phyloP scores from a whole-genome alignment of 64 coral and sea anemone genomes.

The Catalaphyllia jardinei region DNA sequence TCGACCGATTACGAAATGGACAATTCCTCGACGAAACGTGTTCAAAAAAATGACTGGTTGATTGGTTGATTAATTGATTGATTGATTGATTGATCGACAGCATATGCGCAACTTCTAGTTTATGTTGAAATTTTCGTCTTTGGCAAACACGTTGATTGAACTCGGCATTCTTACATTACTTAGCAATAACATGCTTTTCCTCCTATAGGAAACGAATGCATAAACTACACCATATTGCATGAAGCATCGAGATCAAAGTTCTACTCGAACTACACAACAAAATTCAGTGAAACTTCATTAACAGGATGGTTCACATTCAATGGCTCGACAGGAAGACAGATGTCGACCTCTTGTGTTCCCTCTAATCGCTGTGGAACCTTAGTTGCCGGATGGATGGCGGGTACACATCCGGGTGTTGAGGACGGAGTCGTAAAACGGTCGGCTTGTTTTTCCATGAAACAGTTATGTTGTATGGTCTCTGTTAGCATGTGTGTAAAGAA shows the following conservation, averaged over 20 bases:
- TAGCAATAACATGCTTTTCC: not conserved
- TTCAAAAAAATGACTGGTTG: too few species aligned
- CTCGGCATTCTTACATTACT: not conserved
- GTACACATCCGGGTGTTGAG: constrained; percentile 10
- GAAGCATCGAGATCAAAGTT: constrained; percentile 15
- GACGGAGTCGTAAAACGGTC: constrained; percentile 22
- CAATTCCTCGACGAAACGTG: too few species aligned
- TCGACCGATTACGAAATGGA: too few species aligned
- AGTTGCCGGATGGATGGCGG: constrained; percentile 50
- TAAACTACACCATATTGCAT: not conserved
- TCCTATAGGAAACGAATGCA: constrained; percentile 28
- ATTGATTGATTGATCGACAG: too few species aligned
- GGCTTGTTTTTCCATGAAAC: constrained; percentile 25
- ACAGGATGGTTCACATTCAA: constrained; percentile 51
- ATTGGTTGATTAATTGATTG: too few species aligned
- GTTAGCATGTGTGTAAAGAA: constrained; percentile 24
- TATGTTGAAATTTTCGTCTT: not conserved
- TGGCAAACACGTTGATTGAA: not conserved
- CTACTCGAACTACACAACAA: not conserved
- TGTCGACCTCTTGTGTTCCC: constrained; percentile 42
- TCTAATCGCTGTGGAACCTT: constrained; percentile 28
- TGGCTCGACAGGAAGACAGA: constrained; percentile 47
- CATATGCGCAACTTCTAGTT: too few species aligned
- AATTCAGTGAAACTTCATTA: not conserved
- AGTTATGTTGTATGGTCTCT: constrained; percentile 22